Base-by-base conservation (phyloP, 1,140 invertebrate species). In the Conus betulinus region DNA sequence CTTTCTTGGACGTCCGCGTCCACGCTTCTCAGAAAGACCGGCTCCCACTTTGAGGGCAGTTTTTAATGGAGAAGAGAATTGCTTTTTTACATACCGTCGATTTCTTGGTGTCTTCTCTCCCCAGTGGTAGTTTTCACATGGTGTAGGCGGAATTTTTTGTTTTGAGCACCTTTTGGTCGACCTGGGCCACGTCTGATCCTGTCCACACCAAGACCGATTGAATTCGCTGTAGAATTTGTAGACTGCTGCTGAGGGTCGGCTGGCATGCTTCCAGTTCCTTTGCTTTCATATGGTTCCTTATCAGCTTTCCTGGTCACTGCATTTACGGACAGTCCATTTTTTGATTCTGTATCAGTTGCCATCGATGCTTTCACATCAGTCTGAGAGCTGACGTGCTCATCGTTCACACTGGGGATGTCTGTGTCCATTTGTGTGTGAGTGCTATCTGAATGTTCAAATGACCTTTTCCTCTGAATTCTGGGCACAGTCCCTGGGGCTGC, bases 401-500 rank as follows among this genome's bases (percentile, higher is more conserved):
- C 2, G 5, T 52, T 79, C 5, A 39, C 78, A 10, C 27, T 79
- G 27, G 27, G 0, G n/a, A 27, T 39, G 15, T 13, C 60, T 39
- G 20, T 67, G 7, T n/a, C 60, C 67, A 15, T 60, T 60, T 60
- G 8, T 60, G 57, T 17, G 20, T 5, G 20, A 63, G 8, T 60
- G 60, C 27, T 20, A 13, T 52, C 71, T n/a, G n/a, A 17, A 3
- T 23, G 78, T 25, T 25, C 53, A 1, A 11, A 2, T 1, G 17
- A 57, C n/a, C 39, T 76, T 57, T 55, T 78, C 53, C 53, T 27
- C 25, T 78, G 5, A n/a, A 23, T 51, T 84, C 25, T 78, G 5
- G 74, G 71, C 51, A 78, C 13, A 53, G 74, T 57, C n/a, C 85
- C 71, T n/a, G 85, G 85, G n/a, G 51, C 85, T 87, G 85, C 85